phyloP scores from a whole-genome alignment of 2,113 vertebrate genomes.

The Rousettus leschenaultii region DNA sequence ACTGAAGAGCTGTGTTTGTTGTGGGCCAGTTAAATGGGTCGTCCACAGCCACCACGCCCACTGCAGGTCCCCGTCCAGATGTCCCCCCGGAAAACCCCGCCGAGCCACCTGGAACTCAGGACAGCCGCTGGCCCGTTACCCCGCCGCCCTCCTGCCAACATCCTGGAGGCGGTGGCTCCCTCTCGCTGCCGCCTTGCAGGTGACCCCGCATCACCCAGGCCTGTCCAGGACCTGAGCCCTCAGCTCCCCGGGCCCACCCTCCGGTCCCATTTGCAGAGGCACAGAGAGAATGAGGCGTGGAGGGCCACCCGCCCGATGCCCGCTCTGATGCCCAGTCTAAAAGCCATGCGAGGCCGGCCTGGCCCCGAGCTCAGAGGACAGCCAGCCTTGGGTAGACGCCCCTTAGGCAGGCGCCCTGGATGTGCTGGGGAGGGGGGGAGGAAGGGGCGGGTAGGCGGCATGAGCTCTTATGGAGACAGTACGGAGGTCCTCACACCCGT shows the following conservation, averaged over 20 bases:
- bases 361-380: background rate
- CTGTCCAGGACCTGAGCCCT: background rate
- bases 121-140: slow-evolving; percentile 32
- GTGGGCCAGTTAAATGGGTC: background rate
- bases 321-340: background rate
- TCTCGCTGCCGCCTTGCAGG: background rate
- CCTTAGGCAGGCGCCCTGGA: fast-evolving
- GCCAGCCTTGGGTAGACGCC: background rate
- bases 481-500: background rate
- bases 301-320: fast-evolving
- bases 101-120: background rate
- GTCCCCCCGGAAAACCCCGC: slow-evolving; percentile 8
- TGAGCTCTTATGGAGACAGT: background rate
- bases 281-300: background rate
- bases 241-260: background rate
- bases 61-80: background rate
- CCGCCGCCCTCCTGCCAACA: background rate
- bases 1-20: too few species aligned
- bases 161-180: background rate
- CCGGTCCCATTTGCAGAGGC: background rate
- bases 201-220: slow-evolving; percentile 1
- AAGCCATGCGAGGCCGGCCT: background rate
- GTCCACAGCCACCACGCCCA: background rate
- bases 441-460: background rate
- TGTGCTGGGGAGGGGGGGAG: fast-evolving